Evolutionary conservation across 2,888 invertebrate species (phyloP).

Genomic region (Amitus sp.): DNA sequence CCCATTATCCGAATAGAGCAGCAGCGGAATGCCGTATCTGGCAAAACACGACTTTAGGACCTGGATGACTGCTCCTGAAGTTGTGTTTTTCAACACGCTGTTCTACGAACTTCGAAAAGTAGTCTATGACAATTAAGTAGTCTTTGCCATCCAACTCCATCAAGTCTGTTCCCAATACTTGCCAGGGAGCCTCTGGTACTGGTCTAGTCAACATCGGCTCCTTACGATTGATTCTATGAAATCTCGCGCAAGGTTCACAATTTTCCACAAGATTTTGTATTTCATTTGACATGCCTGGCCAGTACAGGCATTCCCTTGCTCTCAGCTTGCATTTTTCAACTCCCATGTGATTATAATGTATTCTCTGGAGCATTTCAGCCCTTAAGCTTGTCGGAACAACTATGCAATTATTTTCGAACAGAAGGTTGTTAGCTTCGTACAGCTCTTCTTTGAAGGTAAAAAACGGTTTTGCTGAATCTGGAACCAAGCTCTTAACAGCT

Average conservation of each 20-base stretch:
- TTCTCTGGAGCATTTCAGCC: slow-evolving; percentile 24
- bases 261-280: slow-evolving; percentile 24
- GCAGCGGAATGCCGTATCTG: slow-evolving; percentile 38
- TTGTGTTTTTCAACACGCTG: background rate
- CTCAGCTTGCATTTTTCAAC: slow-evolving; percentile 28
- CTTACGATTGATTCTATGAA: slow-evolving; percentile 7
- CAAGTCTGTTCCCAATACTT: slow-evolving; percentile 11
- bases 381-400: slow-evolving; percentile 26
- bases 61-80: slow-evolving; percentile 21
- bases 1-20: slow-evolving; percentile 40
- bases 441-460: slow-evolving; percentile 18
- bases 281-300: slow-evolving; percentile 28
- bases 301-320: slow-evolving; percentile 28
- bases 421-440: slow-evolving; percentile 12
- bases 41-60: slow-evolving; percentile 42
- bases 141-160: slow-evolving; percentile 5
- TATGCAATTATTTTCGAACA: slow-evolving; percentile 17
- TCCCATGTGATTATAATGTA: slow-evolving; percentile 29
- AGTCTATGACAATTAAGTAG: slow-evolving; percentile 13
- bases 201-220: slow-evolving; percentile 4
- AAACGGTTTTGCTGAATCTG: slow-evolving; percentile 15
- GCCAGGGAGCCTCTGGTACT: slow-evolving; percentile 11
- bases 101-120: slow-evolving; percentile 39
- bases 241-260: slow-evolving; percentile 21
- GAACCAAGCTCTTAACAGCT: slow-evolving; percentile 10